Evolutionary conservation across 2,888 invertebrate species (phyloP), one percentile per base, ranked within the genome.

Genomic region (Hyalella azteca): DNA sequence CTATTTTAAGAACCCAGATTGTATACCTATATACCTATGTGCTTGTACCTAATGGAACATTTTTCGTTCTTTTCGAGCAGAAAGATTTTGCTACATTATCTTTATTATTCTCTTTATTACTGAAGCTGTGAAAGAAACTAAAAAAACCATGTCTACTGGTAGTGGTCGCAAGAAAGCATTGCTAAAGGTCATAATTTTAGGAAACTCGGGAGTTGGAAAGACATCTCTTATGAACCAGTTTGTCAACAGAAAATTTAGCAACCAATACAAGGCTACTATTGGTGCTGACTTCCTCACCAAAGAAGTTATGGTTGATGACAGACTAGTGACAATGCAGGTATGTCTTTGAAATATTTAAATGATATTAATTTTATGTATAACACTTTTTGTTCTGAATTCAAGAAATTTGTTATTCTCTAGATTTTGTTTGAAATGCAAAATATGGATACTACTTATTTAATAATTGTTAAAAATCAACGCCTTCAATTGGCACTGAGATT

Each of bases 161-260:
- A n/a, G n/a, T n/a, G 59, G 59, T 7, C 75, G 75, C n/a, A 98
- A 97, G 93, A 98, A 98, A 93, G 93, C 95, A 86, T 91, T 98
- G 81, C 90, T 98, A 87, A 98, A 98, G 91, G 97, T 98, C 81
- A 97, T 98, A 88, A 98, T 98, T 88, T 91, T 98, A 86, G 98
- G 98, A 73, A 98, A 98, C 88, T 96, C 96, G 86, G 97, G 98
- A 86, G 99, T 99, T 84, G 99, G 99, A 59, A 99, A 99, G 89
- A 99, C 99, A 66, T 99, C 98, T 39, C 90, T 99, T 79, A 99
- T 99, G 99, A 99, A 99, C 90, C 98, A 98, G 90, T 99, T 98
- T 91, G 98, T 99, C 86, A 99, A 97, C 90, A 97, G 97, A 89
- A 96, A 98, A 89, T 99, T 99, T 91, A 97, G 97, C 87, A 99